Evolutionary conservation across 1,140 invertebrate species (phyloP).

Genomic region (Tachypleus tridentatus): DNA sequence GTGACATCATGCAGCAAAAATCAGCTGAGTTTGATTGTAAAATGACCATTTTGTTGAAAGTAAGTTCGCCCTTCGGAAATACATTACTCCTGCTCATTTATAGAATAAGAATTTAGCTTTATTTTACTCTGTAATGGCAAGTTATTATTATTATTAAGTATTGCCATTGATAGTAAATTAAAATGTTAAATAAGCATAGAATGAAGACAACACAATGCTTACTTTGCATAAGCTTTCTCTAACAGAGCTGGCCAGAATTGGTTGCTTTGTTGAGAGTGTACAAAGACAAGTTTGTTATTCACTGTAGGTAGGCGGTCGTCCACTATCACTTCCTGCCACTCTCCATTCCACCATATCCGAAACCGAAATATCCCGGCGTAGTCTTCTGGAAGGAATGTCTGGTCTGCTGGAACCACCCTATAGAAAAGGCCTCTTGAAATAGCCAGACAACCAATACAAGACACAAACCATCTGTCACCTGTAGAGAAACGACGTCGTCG

Average conservation of each 20-base stretch:
- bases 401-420: slow-evolving; percentile 87
- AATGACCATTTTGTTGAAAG: too few species aligned
- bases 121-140: too few species aligned
- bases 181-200: too few species aligned
- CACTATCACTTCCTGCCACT: slow-evolving; percentile 90
- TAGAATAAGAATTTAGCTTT: too few species aligned
- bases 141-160: too few species aligned
- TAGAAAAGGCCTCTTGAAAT: slow-evolving; percentile 81
- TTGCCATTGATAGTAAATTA: too few species aligned
- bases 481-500: slow-evolving; percentile 30
- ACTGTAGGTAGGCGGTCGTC: slow-evolving; percentile 95
- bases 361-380: slow-evolving; percentile 75
- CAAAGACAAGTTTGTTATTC: slow-evolving; percentile 78
- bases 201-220: slow-evolving; percentile 24
- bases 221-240: slow-evolving; percentile 99
- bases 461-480: slow-evolving; percentile 84
- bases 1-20: too few species aligned
- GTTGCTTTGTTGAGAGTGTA: slow-evolving; percentile 73
- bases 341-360: slow-evolving; percentile 87
- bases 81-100: too few species aligned
- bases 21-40: too few species aligned
- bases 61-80: too few species aligned
- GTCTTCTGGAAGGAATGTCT: slow-evolving; percentile 51
- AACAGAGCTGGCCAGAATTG: slow-evolving; percentile 91
- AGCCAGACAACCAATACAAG: slow-evolving; percentile 63